Percentiles rank a stretch among this genome's conserved stretches.
These are phyloP conservation scores for Syndactyla subalaris DNA, from an alignment of 2,797 vertebrate species.

Conservation along the genomic window DNA sequence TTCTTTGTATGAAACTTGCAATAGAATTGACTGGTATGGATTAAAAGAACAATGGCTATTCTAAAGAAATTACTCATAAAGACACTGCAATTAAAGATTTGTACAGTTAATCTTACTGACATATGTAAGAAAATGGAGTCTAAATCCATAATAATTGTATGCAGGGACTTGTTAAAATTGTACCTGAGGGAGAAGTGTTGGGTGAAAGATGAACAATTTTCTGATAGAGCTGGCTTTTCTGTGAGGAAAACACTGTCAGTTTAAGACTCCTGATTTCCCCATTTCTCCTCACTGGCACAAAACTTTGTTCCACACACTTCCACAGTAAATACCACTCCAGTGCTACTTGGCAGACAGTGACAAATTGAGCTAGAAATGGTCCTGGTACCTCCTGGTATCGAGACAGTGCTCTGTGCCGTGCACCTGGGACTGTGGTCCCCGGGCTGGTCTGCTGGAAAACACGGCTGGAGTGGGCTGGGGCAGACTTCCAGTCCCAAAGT, in stretches of 20 bases:
- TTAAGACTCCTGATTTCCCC: background rate
- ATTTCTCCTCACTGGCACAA: background rate
- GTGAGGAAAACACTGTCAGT: background rate
- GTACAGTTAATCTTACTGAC: background rate
- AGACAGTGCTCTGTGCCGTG: background rate
- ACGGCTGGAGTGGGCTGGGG: background rate
- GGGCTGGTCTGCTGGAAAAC: background rate
- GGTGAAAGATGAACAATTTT: background rate
- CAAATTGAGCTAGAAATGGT: background rate
- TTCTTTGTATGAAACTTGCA: background rate
- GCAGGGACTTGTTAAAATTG: background rate
- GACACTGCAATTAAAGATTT: background rate
- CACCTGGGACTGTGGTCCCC: background rate
- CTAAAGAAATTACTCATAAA: background rate
- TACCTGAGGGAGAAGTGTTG: background rate
- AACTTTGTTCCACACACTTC: background rate
- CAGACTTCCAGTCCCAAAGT: accelerated
- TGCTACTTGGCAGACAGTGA: accelerated
- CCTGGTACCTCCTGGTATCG: background rate
- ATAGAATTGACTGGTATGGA: background rate
- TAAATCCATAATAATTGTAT: background rate
- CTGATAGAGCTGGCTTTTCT: background rate
- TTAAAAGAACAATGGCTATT: background rate
- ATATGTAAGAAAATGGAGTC: background rate
- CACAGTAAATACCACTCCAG: background rate